Base-by-base conservation (phyloP, 2,113 vertebrate species). In the Albula glossodonta region DNA sequence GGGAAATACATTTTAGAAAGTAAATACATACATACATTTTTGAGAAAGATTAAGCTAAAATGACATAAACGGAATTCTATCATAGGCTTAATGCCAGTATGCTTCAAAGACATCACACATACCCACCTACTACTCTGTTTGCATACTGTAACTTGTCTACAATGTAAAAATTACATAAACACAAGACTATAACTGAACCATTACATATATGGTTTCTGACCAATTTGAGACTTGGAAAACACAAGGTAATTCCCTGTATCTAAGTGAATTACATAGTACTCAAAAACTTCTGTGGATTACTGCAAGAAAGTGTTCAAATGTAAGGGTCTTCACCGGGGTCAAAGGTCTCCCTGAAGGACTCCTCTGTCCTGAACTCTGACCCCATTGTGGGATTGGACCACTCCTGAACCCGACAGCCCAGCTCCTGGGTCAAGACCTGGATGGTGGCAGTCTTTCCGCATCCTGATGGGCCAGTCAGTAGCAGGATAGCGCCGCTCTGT, bases 371-470 rank as follows among this genome's bases (percentile, higher is more conserved):
- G 83, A 94, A 95, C 90, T 97, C 93, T 51, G 41, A 84, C 1
- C 92, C 89, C 51, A 91, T 94, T 82, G 95, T n/a, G 5, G 98
- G 97, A 92, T 98, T 99, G 86, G 92, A 94, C 98, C 98, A 99
- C 85, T 99, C 98, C 87, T 98, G 98, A 60, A 98, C 87, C 51
- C 96, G 94, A 89, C 97, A 85, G 17, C 92, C 94, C 88, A 96
- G 91, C 50, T 98, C 96, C 89, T 88, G 93, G 66, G 94, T 94
- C 78, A 99, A 79, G 88, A 98, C 95, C 80, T 92, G 94, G 89
- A 99, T 31, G 66, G 98, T 98, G 78, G 96, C 94, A 1, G 97
- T 98, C 91, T 99, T 99, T 53, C 98, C 98, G 92, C 97, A 97
- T 82, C 98, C 98, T 6, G 98, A 93, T 31, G 98, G 97, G 79